phyloP scores from a whole-genome alignment of 2,113 vertebrate species.

The Triplophysa siluroides region DNA sequence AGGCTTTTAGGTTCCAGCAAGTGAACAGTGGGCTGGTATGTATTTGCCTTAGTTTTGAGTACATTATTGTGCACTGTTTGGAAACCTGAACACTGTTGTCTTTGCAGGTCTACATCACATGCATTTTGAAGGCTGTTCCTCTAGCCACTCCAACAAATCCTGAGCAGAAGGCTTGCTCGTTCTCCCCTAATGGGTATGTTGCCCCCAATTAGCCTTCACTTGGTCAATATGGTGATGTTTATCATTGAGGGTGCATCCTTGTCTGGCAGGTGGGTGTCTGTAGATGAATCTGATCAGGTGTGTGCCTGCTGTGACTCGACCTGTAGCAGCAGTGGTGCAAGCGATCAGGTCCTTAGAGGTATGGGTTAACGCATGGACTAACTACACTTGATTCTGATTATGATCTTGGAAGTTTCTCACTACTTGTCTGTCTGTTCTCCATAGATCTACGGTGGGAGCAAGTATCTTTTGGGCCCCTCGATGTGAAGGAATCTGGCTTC shows the following conservation, averaged over 20 bases:
- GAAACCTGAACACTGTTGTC: not conserved
- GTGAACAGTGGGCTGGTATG: constrained; percentile 23
- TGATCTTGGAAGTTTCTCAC: not conserved
- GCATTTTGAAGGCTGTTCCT: constrained; percentile 40
- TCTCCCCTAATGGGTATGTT: constrained; percentile 17
- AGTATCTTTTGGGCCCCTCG: too few species aligned
- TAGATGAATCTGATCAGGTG: constrained; percentile 27
- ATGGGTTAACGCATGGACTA: not conserved
- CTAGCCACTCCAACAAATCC: not conserved
- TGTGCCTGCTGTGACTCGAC: constrained; percentile 47
- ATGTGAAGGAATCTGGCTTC: too few species aligned
- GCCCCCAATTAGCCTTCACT: not conserved
- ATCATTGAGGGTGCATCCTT: not conserved
- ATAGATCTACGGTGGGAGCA: too few species aligned
- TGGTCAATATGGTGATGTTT: too few species aligned
- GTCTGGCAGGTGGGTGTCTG: constrained; percentile 46
- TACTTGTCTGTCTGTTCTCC: too few species aligned
- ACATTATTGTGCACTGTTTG: too few species aligned
- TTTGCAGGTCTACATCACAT: constrained; percentile 50
- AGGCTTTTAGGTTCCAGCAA: constrained; percentile 46
- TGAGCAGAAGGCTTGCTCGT: constrained; percentile 51
- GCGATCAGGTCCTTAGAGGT: not conserved
- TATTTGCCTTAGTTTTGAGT: not conserved
- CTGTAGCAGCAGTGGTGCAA: constrained; percentile 21
- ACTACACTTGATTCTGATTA: not conserved